Evolutionary conservation across 2,888 invertebrate genomes (phyloP).

Genomic region (Polydrusus cervinus): DNA sequence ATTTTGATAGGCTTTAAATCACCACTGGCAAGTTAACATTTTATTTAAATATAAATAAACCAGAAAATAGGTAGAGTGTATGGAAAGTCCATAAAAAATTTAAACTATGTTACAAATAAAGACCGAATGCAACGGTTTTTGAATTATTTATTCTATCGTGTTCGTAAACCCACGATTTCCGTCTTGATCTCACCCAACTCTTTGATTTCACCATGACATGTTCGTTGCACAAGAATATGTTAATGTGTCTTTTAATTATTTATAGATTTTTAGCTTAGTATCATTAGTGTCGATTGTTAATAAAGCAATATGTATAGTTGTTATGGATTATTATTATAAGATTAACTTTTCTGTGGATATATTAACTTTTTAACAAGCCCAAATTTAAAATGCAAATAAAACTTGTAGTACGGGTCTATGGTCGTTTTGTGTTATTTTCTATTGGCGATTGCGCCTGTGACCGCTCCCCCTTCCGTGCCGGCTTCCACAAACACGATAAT

Average conservation of each 20-base stretch:
- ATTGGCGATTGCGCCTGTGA: too few species aligned
- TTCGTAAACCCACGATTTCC: constrained; percentile 52
- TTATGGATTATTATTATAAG: too few species aligned
- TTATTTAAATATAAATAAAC: constrained; percentile 34
- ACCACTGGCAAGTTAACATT: constrained; percentile 19
- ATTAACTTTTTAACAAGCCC: too few species aligned
- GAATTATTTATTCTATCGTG: constrained; percentile 48
- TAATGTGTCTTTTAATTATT: constrained; percentile 47
- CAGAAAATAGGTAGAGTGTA: constrained; percentile 27
- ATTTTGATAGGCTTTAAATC: constrained; percentile 40
- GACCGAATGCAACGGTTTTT: constrained; percentile 44
- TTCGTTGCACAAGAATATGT: constrained; percentile 47
- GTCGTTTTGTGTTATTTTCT: too few species aligned
- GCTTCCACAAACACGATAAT: too few species aligned
- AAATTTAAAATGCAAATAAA: too few species aligned
- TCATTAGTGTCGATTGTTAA: constrained; percentile 12
- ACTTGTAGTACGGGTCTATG: too few species aligned
- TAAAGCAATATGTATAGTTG: not conserved
- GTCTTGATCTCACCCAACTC: constrained; percentile 43
- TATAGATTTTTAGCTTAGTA: constrained; percentile 23
- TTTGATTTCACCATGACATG: constrained; percentile 42
- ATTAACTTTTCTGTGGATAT: too few species aligned
- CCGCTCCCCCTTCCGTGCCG: too few species aligned
- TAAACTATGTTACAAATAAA: constrained; percentile 32
- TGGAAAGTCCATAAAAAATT: constrained; percentile 32